Conservation (phyloP, 2,888 invertebrate genomes). For the Apoderus coryli region DNA sequence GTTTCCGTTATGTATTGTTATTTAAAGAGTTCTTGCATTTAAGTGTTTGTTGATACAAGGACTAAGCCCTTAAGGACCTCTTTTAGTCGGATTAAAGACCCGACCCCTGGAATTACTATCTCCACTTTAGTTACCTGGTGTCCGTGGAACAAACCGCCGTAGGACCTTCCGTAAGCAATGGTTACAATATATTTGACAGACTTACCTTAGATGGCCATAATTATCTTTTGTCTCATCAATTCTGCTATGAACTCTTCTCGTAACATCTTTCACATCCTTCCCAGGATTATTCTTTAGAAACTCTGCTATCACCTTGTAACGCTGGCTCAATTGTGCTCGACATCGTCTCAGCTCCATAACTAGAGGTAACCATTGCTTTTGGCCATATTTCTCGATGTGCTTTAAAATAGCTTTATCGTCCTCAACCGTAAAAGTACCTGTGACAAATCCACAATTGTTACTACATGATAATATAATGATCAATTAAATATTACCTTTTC, state of each 20-base stretch:
- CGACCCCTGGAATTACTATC: too few species aligned
- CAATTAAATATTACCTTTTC: constrained; percentile 34
- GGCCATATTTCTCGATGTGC: constrained; percentile 36
- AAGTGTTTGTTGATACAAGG: too few species aligned
- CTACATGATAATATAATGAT: too few species aligned
- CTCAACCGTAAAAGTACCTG: constrained; percentile 39
- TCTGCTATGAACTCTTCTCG: constrained; percentile 25
- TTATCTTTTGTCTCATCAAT: constrained; percentile 9
- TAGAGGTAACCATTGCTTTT: constrained; percentile 36
- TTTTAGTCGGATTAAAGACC: too few species aligned
- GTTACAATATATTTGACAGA: too few species aligned
- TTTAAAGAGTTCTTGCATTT: too few species aligned
- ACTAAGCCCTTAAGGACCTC: too few species aligned
- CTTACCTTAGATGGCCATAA: constrained; percentile 18
- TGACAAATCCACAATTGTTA: too few species aligned
- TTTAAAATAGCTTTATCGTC: constrained; percentile 47
- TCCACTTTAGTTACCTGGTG: too few species aligned
- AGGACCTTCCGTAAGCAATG: too few species aligned
- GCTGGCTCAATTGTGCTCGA: constrained; percentile 44
- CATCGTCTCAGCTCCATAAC: constrained; percentile 39
- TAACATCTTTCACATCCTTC: constrained; percentile 29
- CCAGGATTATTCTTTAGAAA: constrained; percentile 38
- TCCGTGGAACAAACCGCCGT: too few species aligned
- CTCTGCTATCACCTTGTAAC: constrained; percentile 39
- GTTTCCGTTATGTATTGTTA: too few species aligned